These are phyloP conservation scores for Drosophila kohkoa DNA, from an alignment of 1,140 invertebrate genomes.

Conservation along the genomic window DNA sequence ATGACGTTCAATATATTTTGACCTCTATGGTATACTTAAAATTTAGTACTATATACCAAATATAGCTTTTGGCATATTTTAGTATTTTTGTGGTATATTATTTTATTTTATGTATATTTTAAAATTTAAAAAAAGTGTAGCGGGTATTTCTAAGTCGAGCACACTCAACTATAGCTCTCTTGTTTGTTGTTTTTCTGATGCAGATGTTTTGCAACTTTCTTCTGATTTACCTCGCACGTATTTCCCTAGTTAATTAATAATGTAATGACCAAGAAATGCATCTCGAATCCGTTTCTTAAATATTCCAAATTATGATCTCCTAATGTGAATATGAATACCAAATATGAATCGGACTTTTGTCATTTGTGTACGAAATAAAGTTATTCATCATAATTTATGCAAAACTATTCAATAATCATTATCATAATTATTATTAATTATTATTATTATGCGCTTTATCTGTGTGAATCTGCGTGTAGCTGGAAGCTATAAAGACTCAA, in stretches of 20 bases:
- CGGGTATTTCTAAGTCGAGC: too few relatives aligned
- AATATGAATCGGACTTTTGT: conserved; percentile 18
- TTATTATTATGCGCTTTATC: conserved; percentile 27
- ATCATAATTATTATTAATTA: conserved; percentile 36
- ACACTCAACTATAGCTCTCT: too few relatives aligned
- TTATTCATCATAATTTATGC: conserved; percentile 21
- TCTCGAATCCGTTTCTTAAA: not conserved
- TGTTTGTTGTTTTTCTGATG: not conserved
- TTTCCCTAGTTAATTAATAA: conserved; percentile 15
- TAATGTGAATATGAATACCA: conserved; percentile 16
- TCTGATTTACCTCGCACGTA: not conserved
- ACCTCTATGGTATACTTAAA: too few relatives aligned
- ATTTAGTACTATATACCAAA: too few relatives aligned
- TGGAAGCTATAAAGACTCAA: not conserved
- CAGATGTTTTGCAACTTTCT: conserved; percentile 41
- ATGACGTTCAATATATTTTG: too few relatives aligned
- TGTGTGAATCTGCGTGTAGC: not conserved
- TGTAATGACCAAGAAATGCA: conserved; percentile 19
- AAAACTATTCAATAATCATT: conserved; percentile 23
- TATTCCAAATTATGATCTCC: conserved; percentile 3
- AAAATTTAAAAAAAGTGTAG: too few relatives aligned
- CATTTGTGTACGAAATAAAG: conserved; percentile 13
- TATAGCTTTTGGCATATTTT: too few relatives aligned
- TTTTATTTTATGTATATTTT: too few relatives aligned
- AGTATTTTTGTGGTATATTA: too few relatives aligned